Percentiles rank a stretch among this genome's conserved stretches.
phyloP scores from a whole-genome alignment of 2,888 invertebrate species.

The Blera fallax region DNA sequence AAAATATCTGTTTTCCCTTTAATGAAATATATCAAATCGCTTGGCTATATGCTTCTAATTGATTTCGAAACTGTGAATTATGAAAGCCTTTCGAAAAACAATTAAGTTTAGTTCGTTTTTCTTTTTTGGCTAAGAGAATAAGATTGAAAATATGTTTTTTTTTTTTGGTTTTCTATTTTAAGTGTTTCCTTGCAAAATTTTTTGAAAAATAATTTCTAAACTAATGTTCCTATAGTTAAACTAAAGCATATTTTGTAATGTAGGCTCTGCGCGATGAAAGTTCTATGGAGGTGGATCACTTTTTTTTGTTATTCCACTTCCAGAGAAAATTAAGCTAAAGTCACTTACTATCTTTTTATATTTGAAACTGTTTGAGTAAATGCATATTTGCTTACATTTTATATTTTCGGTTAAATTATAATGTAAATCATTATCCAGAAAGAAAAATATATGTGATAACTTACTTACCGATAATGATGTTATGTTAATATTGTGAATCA shows the following conservation, averaged over 20 bases:
- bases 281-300: conserved; percentile 51
- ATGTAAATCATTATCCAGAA: too few species aligned
- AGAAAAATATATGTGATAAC: too few species aligned
- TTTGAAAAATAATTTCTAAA: conserved; percentile 25
- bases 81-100: conserved; percentile 24
- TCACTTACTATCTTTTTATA: not conserved
- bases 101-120: not conserved
- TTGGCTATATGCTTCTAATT: conserved; percentile 50
- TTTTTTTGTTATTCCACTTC: conserved; percentile 8
- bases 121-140: not conserved
- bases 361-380: not conserved
- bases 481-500: conserved; percentile 20
- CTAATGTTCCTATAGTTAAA: conserved; percentile 14
- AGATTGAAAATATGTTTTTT: conserved; percentile 16
- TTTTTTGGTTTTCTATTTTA: not conserved
- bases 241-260: not conserved
- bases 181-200: conserved; percentile 5
- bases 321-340: conserved; percentile 11
- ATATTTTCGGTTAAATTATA: too few species aligned
- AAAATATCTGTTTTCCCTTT: conserved; percentile 20
- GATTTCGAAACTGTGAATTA: conserved; percentile 20
- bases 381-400: not conserved
- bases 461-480: conserved; percentile 30
- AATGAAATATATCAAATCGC: conserved; percentile 65
- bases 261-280: conserved; percentile 46